These are phyloP conservation scores for Aspidoscelis tigris DNA, from an alignment of 2,113 vertebrate genomes.

Conservation along the genomic window DNA sequence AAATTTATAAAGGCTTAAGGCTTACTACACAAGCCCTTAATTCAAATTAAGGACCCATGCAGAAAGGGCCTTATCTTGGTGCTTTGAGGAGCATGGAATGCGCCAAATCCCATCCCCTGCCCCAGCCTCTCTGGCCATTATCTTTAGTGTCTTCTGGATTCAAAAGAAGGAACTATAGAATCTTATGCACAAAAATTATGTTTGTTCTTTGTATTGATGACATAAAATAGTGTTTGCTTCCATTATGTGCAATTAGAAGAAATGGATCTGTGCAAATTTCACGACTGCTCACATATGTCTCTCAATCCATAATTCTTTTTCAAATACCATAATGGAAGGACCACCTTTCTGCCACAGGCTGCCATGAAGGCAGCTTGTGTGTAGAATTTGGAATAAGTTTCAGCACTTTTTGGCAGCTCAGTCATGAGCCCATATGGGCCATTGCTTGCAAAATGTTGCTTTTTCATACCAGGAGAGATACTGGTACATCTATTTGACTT, in stretches of 20 bases:
- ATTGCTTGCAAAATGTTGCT: slow-evolving; percentile 76
- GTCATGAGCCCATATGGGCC: slow-evolving; percentile 72
- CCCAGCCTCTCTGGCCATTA: no score
- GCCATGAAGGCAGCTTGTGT: slow-evolving; percentile 72
- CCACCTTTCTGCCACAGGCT: slow-evolving; percentile 64
- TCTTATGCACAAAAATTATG: neutral
- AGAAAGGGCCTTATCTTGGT: no score
- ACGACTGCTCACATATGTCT: neutral
- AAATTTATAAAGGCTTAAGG: no score
- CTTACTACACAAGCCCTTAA: no score
- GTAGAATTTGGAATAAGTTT: slow-evolving; percentile 70
- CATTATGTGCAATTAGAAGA: neutral
- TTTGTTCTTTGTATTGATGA: neutral
- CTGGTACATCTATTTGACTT: slow-evolving; percentile 74
- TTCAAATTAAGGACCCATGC: no score
- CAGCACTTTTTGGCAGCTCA: slow-evolving; percentile 73
- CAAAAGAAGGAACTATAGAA: neutral
- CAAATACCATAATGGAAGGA: slow-evolving; percentile 55
- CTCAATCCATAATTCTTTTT: slow-evolving; percentile 34
- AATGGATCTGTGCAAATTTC: neutral
- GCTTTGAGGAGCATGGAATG: no score
- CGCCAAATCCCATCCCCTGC: no score
- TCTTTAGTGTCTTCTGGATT: neutral
- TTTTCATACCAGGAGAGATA: slow-evolving; percentile 72
- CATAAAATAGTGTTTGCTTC: neutral